Base-by-base conservation (phyloP, 30 jellyfish, hydroid and myxozoan species). In the Catostylus mosaicus region DNA sequence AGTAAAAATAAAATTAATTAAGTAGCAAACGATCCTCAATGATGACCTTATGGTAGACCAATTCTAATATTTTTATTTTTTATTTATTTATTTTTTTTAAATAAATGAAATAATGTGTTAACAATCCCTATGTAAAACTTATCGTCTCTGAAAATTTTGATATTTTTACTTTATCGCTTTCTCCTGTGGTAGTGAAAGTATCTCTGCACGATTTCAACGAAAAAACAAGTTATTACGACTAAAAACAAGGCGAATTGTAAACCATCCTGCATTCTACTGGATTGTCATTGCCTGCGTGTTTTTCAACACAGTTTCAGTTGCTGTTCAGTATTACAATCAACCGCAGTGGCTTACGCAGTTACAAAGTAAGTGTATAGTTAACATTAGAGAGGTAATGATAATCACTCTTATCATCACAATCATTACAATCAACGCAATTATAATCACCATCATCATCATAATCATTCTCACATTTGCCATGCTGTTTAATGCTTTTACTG, bases 231-330 rank as follows among this genome's bases (percentile, higher is more conserved):
- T 90, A 46, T 57, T 80, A 29, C 79, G 97, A 30, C 61, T 92
- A 11, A 65, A 64, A 33, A 83, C 89, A 54, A 78, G 88, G 57
- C 71, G 88, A 46, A 30, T 92, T 1, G 98, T 92, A 23, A 80
- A 86, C 24, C 98, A 92, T 65, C 86, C 93, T 0, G 97, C 83
- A 24, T 93, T 80, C 82, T 93, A 86, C 75, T 93, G 98, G 98
- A 61, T 85, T 14, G 95, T 93, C 61, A 82, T 86, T 8, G 77
- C 88, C 1, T 86, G 93, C 69, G 97, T 93, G 54, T 88, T 83
- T 43, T 72, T 93, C 65, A 93, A 93, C 40, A 86, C 98, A 23
- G 88, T 84, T n/a, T 86, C 97, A 0, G 97, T 93, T n/a, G 98
- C 98, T 26, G 95, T 82, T 40, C 94, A 93, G 47, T 90, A 93